These are phyloP conservation scores for Sebastiscus tertius DNA, from an alignment of 2,797 vertebrate species.

Conservation along the genomic window DNA sequence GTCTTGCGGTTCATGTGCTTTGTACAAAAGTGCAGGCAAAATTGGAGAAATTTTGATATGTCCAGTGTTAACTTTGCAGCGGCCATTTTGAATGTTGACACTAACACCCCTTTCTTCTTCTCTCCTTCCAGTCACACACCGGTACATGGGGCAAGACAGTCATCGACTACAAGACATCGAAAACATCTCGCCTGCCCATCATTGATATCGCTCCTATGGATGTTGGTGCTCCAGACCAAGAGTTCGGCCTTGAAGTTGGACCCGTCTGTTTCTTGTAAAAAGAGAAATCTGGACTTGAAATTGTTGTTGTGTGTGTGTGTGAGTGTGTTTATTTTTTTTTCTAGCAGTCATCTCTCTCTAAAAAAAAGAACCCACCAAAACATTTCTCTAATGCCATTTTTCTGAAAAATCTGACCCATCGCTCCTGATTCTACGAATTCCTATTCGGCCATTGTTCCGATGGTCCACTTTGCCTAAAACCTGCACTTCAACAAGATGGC, in stretches of 20 bases:
- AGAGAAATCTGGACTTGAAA: slow-evolving; percentile 98
- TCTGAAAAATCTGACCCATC: slow-evolving; percentile 76
- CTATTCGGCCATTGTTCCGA: slow-evolving; percentile 80
- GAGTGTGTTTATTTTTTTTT: slow-evolving; percentile 84
- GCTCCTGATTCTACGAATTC: slow-evolving; percentile 74
- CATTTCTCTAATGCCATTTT: slow-evolving; percentile 82
- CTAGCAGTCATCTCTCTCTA: slow-evolving; percentile 93
- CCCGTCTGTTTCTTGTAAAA: slow-evolving; percentile 99
- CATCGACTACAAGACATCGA: slow-evolving; percentile 97
- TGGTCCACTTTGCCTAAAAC: slow-evolving; percentile 92
- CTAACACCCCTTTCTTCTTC: slow-evolving; percentile 23
- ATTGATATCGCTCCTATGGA: slow-evolving; percentile 99
- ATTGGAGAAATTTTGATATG: background rate
- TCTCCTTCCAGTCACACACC: slow-evolving; percentile 91
- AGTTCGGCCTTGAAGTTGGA: slow-evolving; percentile 96
- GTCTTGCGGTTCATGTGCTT: background rate
- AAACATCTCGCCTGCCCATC: slow-evolving; percentile 98
- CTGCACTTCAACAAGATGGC: slow-evolving; percentile 87
- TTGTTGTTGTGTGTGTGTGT: slow-evolving; percentile 87
- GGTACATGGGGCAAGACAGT: slow-evolving; percentile 97
- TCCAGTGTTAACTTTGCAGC: background rate
- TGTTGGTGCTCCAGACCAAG: slow-evolving; percentile 97
- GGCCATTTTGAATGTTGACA: background rate
- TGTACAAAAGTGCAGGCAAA: background rate
- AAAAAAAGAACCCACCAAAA: slow-evolving; percentile 76